A percentile compares a stretch with the other conserved stretches of the same genome.
These are phyloP conservation scores for Rhorus exstirpatorius DNA, from an alignment of 2,888 invertebrate genomes.

Conservation along the genomic window DNA sequence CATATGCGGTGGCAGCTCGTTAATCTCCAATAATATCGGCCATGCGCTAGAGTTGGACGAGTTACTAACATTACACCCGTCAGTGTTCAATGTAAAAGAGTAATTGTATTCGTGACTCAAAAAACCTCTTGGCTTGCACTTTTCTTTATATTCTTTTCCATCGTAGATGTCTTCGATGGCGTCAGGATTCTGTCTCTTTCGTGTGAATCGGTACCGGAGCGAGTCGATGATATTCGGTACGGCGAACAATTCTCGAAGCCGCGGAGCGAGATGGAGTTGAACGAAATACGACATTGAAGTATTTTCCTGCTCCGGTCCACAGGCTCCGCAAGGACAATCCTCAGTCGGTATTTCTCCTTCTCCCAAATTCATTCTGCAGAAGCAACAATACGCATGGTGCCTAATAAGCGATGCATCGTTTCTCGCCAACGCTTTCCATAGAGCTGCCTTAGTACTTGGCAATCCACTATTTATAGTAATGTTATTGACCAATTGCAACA, in stretches of 20 bases:
- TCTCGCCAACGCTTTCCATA: not conserved
- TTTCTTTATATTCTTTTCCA: constrained; percentile 10
- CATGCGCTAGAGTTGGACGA: constrained; percentile 49
- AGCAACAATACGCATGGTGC: not conserved
- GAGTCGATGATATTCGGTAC: constrained; percentile 13
- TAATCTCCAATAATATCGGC: constrained; percentile 53
- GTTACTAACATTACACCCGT: constrained; percentile 30
- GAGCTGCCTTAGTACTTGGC: not conserved
- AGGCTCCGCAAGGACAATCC: constrained; percentile 1
- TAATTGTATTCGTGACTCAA: constrained; percentile 33
- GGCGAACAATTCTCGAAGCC: constrained; percentile 8
- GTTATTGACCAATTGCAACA: not conserved
- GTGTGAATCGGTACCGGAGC: constrained; percentile 43
- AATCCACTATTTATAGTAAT: not conserved
- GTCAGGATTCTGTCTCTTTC: constrained; percentile 26
- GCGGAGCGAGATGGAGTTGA: constrained; percentile 11
- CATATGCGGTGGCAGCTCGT: constrained; percentile 62
- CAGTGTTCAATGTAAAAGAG: constrained; percentile 44
- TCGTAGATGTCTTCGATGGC: constrained; percentile 45
- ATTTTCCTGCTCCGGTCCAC: not conserved
- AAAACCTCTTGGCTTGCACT: constrained; percentile 42
- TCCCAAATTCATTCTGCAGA: not conserved
- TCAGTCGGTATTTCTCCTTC: not conserved
- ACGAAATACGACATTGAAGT: constrained; percentile 12
- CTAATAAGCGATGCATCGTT: not conserved